Conservation (phyloP, 2,113 vertebrate species). For the Lagopus leucura region DNA sequence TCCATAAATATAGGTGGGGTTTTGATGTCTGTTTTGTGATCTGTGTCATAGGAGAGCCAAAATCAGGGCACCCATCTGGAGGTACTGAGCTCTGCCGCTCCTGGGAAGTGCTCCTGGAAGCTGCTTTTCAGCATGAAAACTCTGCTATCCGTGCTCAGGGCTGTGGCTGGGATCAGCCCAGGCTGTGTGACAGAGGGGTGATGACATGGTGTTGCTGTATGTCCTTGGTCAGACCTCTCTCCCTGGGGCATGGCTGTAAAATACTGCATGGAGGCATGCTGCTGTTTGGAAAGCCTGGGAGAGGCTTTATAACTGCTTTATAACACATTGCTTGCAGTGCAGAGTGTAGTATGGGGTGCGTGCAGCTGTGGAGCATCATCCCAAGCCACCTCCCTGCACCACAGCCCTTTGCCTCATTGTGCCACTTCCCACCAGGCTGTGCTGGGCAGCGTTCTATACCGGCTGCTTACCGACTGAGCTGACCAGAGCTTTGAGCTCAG, state of each 20-base stretch:
- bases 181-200: background rate
- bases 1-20: rapidly evolving
- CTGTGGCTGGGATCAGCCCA: background rate
- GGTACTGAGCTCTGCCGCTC: background rate
- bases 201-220: background rate
- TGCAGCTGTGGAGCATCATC: no score
- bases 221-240: background rate
- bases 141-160: background rate
- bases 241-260: background rate
- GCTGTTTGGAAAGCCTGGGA: background rate
- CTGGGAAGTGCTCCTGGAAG: rapidly evolving
- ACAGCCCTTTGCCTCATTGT: background rate
- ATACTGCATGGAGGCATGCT: background rate
- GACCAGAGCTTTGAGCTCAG: background rate
- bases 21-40: background rate
- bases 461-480: background rate
- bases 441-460: rapidly evolving
- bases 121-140: background rate
- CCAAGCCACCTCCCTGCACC: background rate
- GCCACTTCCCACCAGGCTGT: rapidly evolving
- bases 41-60: background rate
- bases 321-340: background rate
- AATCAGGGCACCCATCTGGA: background rate
- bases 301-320: background rate
- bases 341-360: background rate